A percentile compares a stretch with the other conserved stretches of the same genome.
These are phyloP conservation scores for Portevinia maculata DNA, from an alignment of 2,888 invertebrate species.

Conservation along the genomic window DNA sequence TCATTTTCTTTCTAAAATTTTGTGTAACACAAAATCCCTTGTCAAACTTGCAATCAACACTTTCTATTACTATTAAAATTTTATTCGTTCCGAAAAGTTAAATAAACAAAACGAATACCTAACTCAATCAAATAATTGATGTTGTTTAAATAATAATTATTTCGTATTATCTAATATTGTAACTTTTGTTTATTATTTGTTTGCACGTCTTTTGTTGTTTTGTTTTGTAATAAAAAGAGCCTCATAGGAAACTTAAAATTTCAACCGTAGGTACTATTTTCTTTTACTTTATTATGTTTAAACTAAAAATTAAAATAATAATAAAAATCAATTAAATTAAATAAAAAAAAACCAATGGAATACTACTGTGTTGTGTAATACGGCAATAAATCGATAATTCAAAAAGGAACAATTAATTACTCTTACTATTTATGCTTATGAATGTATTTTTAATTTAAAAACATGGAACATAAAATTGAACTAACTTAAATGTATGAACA, in stretches of 20 bases:
- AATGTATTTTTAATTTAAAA: conserved; percentile 68
- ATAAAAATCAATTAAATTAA: conserved; percentile 39
- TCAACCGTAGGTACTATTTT: conserved; percentile 82
- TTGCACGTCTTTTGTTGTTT: conserved; percentile 58
- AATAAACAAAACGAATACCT: too few relatives aligned
- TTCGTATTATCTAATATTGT: conserved; percentile 34
- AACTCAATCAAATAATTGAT: background rate
- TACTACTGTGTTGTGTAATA: conserved; percentile 66
- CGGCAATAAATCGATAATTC: conserved; percentile 71
- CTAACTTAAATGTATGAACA: conserved; percentile 61
- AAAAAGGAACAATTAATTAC: conserved; percentile 73
- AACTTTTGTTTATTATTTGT: conserved; percentile 38
- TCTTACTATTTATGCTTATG: conserved; percentile 60
- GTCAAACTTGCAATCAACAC: background rate
- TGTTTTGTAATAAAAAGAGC: conserved; percentile 78
- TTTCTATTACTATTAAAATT: background rate
- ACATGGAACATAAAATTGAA: conserved; percentile 75
- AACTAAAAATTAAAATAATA: conserved; percentile 54
- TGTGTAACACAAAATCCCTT: background rate
- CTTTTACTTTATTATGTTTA: conserved; percentile 69
- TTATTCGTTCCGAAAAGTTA: conserved; percentile 29
- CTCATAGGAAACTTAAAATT: conserved; percentile 83
- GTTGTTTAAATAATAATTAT: background rate
- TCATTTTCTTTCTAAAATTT: too few relatives aligned
- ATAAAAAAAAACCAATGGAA: conserved; percentile 57